These are phyloP conservation scores for Echiichthys vipera DNA, from an alignment of 2,797 vertebrate species.

Conservation along the genomic window DNA sequence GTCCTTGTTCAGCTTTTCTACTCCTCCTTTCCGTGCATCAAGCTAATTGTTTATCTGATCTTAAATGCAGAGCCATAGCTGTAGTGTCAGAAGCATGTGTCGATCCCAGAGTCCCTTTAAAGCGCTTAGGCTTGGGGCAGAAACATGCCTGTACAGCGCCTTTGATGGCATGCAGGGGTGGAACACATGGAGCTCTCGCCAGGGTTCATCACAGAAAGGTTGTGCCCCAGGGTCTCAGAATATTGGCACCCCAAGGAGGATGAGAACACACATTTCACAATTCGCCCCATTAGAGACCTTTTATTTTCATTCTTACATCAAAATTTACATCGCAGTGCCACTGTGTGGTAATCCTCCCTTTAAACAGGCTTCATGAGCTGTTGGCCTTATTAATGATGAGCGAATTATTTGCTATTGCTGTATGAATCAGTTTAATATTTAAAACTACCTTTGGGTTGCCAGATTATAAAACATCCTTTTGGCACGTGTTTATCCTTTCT, in stretches of 20 bases:
- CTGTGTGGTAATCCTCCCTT: background rate
- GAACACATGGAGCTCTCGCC: conserved; percentile 32
- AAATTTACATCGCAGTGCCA: background rate
- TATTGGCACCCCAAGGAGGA: conserved; percentile 37
- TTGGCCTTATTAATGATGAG: no score
- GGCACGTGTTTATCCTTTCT: no score
- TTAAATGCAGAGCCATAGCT: background rate
- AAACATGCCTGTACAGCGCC: conserved; percentile 66
- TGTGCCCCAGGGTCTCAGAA: conserved; percentile 33
- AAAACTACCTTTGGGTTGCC: background rate
- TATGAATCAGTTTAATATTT: no score
- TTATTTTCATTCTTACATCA: background rate
- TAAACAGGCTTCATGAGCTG: background rate
- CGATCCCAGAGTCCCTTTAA: conserved; percentile 26
- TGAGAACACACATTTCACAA: conserved; percentile 10
- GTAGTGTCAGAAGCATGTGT: background rate
- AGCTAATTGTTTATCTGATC: conserved; percentile 15
- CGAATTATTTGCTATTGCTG: no score
- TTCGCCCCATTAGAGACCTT: conserved; percentile 11
- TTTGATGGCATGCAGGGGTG: conserved; percentile 54
- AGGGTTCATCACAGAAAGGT: conserved; percentile 70
- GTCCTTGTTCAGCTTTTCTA: no score
- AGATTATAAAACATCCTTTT: background rate
- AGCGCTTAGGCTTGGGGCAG: conserved; percentile 24
- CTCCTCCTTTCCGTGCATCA: background rate